Evolutionary conservation across 2,797 vertebrate species (phyloP), one percentile per base, ranked within the genome.

Genomic region (Silurus aristotelis): DNA sequence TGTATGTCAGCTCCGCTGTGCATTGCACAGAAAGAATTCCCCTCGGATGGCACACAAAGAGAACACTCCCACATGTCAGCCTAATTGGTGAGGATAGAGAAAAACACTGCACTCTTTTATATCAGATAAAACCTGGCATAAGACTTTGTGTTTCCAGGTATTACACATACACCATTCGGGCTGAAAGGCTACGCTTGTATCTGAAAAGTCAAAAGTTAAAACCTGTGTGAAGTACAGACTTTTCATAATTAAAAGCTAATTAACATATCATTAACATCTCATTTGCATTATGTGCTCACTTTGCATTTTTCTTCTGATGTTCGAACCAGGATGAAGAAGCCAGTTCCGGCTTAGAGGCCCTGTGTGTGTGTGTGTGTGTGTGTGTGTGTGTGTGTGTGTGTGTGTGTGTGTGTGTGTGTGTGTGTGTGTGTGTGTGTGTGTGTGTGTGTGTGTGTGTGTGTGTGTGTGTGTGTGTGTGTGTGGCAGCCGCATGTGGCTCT

Each of bases 1-100:
- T 90, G 80, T 91, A 86, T 92, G 91, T 90, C 90, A 90, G 87
- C 85, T 85, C 91, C 85, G 46, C 83, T 61, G 89, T 88, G 89
- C 83, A 68, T 88, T 86, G 63, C 82, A 83, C 86, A 86, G 83
- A 64, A 83, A 90, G 83, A 85, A 86, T 88, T 90, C 88, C 88
- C 87, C 27, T 80, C 52, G 68, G 89, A 86, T 73, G 58, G 67
- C n/a, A 80, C 87, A 80, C 87, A 85, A 88, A 86, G 82, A 89
- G 86, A 82, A 87, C 78, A 83, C 84, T 82, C 80, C 63, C 73
- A 67, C 83, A 83, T 86, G 83, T 88, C 86, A 87, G 60, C 27
- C 72, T 89, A 85, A 85, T 86, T 89, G 82, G 55, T 82, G 80
- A 75, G 82, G 81, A 87, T 76, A 86, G 70, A 73, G 63, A n/a